Evolutionary conservation across 2,113 vertebrate species (phyloP), one percentile per base, ranked within the genome.

Genomic region (Oncorhynchus kisutch): DNA sequence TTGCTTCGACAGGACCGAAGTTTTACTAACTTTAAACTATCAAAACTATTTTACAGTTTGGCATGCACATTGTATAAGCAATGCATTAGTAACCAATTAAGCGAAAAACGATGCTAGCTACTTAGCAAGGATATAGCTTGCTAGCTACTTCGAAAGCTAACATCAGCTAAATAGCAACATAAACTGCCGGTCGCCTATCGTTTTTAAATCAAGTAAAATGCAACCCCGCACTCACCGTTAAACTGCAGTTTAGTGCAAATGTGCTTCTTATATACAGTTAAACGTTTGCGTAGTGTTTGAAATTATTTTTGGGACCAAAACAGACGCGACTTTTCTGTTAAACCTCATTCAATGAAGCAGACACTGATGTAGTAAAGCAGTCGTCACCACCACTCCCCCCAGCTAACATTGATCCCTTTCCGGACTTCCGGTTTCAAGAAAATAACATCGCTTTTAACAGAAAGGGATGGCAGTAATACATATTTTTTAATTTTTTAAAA

Each of bases 301-400:
- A 45, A 72, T 62, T 25, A 60, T 73, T 20, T 65, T 31, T 25
- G 9, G 67, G 75, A 85, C 72, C 81, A 84, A 84, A 88, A 88
- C 78, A 83, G 80, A 80, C 73, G 87, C 85, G 82, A 86, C 86
- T 67, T 82, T 71, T 79, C 14, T 2, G 81, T 77, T 85, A 78
- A 82, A 82, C 80, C 88, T 84, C 88, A 94, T 92, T 93, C 84
- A 94, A 93, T 92, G 89, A 89, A 91, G 64, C 59, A 24, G 7
- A 11, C 59, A 79, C 84, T 80, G 81, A 79, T 83, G 82, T 75
- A 57, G 54, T 48, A 45, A 45, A 73, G 75, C 71, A 77, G 74
- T 73, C 82, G 85, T 71, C 79, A 78, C 80, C 82, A 68, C 20
- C 27, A 27, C 27, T 27, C 27, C 57, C 57, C 59, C 59, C 59